Evolutionary conservation across 1,140 invertebrate genomes (phyloP).

Genomic region (Cepaea nemoralis): DNA sequence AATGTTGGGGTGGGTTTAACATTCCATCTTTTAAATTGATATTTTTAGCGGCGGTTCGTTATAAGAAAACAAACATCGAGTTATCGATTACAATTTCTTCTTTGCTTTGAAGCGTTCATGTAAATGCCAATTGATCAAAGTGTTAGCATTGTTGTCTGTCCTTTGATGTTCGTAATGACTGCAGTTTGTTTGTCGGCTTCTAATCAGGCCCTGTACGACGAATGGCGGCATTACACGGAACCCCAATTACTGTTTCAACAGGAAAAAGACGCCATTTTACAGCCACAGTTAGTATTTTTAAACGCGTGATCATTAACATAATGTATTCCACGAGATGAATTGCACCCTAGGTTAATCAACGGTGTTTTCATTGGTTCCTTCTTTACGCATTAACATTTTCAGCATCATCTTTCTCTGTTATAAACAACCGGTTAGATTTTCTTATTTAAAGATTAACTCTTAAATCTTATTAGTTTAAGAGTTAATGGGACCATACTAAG

Average conservation of each 20-base stretch:
- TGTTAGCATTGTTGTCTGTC: not conserved
- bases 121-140: not conserved
- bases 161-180: conserved; percentile 17
- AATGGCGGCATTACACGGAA: not conserved
- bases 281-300: not conserved
- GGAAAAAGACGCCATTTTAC: not conserved
- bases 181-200: not conserved
- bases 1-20: too few relatives aligned
- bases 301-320: too few relatives aligned
- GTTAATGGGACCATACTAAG: too few relatives aligned
- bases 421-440: too few relatives aligned
- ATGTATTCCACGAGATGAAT: too few relatives aligned
- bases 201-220: not conserved
- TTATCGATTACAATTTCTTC: conserved; percentile 2
- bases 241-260: not conserved
- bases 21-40: too few relatives aligned
- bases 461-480: too few relatives aligned
- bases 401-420: too few relatives aligned
- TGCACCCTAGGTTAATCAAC: too few relatives aligned
- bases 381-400: too few relatives aligned
- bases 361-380: too few relatives aligned
- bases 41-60: not conserved
- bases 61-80: conserved; percentile 13
- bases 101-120: conserved; percentile 4
- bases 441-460: too few relatives aligned